Evolutionary conservation across 1,140 invertebrate species (phyloP), one percentile per base, ranked within the genome.

Genomic region (Holotrichia oblita): DNA sequence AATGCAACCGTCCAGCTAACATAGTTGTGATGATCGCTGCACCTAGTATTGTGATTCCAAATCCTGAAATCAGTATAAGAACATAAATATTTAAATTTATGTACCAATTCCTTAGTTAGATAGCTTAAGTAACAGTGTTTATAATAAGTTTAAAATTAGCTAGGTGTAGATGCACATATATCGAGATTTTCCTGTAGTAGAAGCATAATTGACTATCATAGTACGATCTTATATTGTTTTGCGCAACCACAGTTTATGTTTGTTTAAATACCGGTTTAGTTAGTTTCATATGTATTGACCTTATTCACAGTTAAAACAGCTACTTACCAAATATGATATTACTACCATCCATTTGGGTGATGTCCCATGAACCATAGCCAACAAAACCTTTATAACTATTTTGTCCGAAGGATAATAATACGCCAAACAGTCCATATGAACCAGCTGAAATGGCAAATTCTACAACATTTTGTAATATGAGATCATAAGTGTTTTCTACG

Each of bases 401-500:
- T n/a, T 59, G 76, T 10, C 82, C 81, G 75, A 81, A 83, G 0
- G 83, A 82, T 20, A 84, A 77, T n/a, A 81, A 59, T 59, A 55
- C 80, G 27, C 83, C 83, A 10, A 81, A 34, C 22, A 82, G 76
- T 20, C 77, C 78, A 77, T 83, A 84, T 1, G 80, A 81, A 27
- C 79, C 73, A 40, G 81, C 77, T 7, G 79, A 42, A 14, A 79
- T 76, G 2, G 81, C 80, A 41, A 84, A 82, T 76, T 84, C 83
- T 14, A 84, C 69, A 8, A 84, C 79, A 78, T 84, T 84, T 61
- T 81, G 76, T 24, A 84, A 77, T 20, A 82, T 48, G 20, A 83
- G 82, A 34, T 74, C 79, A 41, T 80, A 84, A 12, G 80, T 77
- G 73, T 84, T 81, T 80, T 83, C 81, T 3, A 80, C 80, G 12